Evolutionary conservation across 2,113 vertebrate genomes (phyloP).

Genomic region (Syrmaticus mikado): DNA sequence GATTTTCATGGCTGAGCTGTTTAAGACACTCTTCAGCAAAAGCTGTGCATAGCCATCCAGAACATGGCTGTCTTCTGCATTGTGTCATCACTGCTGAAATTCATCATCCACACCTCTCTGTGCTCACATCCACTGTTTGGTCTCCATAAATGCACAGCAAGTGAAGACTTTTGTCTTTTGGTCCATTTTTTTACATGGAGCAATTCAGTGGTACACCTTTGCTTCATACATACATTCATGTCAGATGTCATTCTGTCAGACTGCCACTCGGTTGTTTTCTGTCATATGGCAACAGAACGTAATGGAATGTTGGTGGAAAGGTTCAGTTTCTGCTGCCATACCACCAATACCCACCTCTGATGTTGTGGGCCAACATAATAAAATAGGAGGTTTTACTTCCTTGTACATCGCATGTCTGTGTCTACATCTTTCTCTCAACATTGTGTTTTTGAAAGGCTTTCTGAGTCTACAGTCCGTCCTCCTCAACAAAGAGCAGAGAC

Average conservation of each 20-base stretch:
- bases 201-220: background rate
- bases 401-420: background rate
- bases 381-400: background rate
- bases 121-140: background rate
- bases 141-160: no score
- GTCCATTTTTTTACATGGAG: background rate
- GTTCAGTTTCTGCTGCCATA: background rate
- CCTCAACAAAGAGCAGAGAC: background rate
- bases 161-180: background rate
- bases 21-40: no score
- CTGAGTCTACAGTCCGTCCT: rapidly evolving
- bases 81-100: background rate
- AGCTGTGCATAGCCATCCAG: no score
- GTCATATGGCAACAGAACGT: background rate
- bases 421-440: background rate
- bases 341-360: background rate
- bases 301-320: background rate
- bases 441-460: background rate
- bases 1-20: no score
- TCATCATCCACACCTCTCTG: background rate
- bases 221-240: background rate
- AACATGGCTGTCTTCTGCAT: no score
- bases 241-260: background rate
- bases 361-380: background rate
- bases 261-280: background rate